Evolutionary conservation across 2,113 vertebrate genomes (phyloP), one percentile per base, ranked within the genome.

Genomic region (Larimichthys crocea): DNA sequence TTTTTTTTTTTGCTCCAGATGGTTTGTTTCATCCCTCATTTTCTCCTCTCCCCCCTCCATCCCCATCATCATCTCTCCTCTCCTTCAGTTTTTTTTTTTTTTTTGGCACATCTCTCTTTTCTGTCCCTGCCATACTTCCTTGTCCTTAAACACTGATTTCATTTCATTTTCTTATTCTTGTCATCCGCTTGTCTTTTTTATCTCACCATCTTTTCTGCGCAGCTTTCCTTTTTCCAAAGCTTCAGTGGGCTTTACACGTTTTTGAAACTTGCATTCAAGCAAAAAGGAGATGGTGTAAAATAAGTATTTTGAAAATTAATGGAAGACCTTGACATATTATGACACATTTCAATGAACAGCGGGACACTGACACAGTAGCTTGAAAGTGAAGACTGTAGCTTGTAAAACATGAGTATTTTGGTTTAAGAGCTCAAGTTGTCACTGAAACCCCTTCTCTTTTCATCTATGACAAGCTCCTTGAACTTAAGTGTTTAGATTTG

Each of bases 1-100:
- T 70, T 82, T 57, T 67, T 61, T 80, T 69, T 74, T 78, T 29
- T 84, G 64, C 79, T 88, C 82, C 89, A 91, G 87, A 90, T 87
- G 84, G 84, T 86, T 89, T 78, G 31, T 78, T 85, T 83, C 53
- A 86, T 89, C 77, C 70, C 57, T 81, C 17, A 5, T 80, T 78
- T 82, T 75, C 68, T 62, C 70, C 66, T 73, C 72, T 63, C 68
- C 61, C 31, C 40, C n/a, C 44, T 61, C 74, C 14, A 63, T 52
- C 74, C 65, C 44, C 74, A 73, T 76, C 77, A 64, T 63, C 14
- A 5, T 26, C 20, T 63, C 55, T 26, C 64, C 60, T 84, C 65
- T 70, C 24, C 35, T 24, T 53, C 31, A 24, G 40, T 49, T 65
- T 53, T 55, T 67, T 55, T 67, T 52, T 24, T 61, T 24, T 24